Conservation (phyloP, 2,797 vertebrate genomes). For the Alosa sapidissima region DNA sequence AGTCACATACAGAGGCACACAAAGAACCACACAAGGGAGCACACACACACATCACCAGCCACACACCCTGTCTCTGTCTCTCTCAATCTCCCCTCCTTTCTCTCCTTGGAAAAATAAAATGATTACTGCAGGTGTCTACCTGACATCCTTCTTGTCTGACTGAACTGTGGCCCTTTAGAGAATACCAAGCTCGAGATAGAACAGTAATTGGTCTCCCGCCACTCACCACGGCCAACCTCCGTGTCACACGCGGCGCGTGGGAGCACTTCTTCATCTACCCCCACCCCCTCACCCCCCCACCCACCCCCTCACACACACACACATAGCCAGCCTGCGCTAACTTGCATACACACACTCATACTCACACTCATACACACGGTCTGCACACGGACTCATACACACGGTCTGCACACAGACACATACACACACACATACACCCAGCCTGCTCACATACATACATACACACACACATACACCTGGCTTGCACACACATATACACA, state of each 20-base stretch:
- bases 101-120: not conserved
- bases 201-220: conserved; percentile 37
- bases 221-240: not conserved
- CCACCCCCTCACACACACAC: no score
- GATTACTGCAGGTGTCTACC: conserved; percentile 15
- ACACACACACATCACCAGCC: not conserved
- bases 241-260: not conserved
- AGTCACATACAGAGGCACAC: not conserved
- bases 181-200: conserved; percentile 11
- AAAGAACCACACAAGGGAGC: not conserved
- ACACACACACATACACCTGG: no score
- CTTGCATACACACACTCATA: no score
- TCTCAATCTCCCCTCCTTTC: not conserved
- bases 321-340: no score
- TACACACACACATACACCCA: not conserved
- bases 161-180: conserved; percentile 20
- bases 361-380: not conserved
- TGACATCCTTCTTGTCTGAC: conserved; percentile 1
- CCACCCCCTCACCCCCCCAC: no score
- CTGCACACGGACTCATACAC: no score
- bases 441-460: not conserved
- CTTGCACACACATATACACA: no score
- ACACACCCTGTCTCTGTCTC: not conserved
- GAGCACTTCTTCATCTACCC: not conserved
- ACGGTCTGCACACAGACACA: no score